Evolutionary conservation across 2,888 invertebrate species (phyloP), one percentile per base, ranked within the genome.

Genomic region (Cacoxenus indagator): DNA sequence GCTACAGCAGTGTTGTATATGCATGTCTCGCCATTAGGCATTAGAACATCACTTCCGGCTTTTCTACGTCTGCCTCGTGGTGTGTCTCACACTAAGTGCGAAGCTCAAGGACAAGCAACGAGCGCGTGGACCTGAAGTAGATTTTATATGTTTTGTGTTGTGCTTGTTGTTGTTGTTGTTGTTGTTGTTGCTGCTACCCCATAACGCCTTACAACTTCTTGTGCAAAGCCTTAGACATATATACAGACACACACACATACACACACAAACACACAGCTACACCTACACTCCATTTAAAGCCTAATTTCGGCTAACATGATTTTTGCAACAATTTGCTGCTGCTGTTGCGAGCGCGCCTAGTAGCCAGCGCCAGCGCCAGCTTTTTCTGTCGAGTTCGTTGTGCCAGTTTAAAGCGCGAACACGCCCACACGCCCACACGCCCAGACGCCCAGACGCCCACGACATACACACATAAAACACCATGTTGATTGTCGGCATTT

Each of bases 31-130:
- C 55, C 65, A 65, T 65, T 57, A 65, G 57, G 57, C 65, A 65
- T 65, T 65, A 65, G 55, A 57, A 65, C 65, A 65, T 65, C 65
- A 65, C 65, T 65, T 65, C 55, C 65, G 65, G 37, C 55, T 59
- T 31, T 59, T 59, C 26, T 55, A 11, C 27, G 9, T 55, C 27
- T 54, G 0, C 8, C 37, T 37, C 37, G 2, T 4, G 8, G 9
- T 8, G 8, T 37, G 9, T 37, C 14, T 37, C 37, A 37, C 14
- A 14, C 26, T 24, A 8, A 17, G 19, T 46, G 27, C 61, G 31
- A 59, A 61, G 61, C 67, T 67, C 68, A 68, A 68, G 68, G 68
- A 68, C 68, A 67, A 55, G 11, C 22, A 37, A 24, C 55, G 27
- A n/a, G n/a, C 26, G 22, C 27, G 14, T n/a, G 27, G 14, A 55